Evolutionary conservation across 2,797 vertebrate genomes (phyloP).

Genomic region (Sebastes wilsoni): DNA sequence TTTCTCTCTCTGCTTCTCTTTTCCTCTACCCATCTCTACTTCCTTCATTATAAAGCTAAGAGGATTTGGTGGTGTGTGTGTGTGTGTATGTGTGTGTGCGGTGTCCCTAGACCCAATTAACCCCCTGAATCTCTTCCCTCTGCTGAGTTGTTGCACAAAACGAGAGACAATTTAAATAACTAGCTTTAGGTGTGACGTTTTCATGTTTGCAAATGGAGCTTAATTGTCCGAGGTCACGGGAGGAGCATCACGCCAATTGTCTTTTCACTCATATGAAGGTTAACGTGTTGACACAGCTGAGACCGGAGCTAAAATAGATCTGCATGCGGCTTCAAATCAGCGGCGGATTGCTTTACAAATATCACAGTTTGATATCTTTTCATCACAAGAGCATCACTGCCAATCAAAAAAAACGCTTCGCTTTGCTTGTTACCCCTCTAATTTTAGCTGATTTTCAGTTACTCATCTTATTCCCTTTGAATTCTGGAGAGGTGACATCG

Average conservation of each 20-base stretch:
- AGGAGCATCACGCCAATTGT: background rate
- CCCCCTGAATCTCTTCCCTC: slow-evolving; percentile 67
- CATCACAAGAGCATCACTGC: slow-evolving; percentile 18
- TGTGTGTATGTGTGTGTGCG: slow-evolving; percentile 1
- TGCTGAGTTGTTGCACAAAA: slow-evolving; percentile 68
- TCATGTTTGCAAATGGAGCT: slow-evolving; percentile 48
- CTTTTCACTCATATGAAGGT: slow-evolving; percentile 28
- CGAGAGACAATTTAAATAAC: slow-evolving; percentile 63
- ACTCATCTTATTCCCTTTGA: slow-evolving; percentile 38
- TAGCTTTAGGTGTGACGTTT: slow-evolving; percentile 48
- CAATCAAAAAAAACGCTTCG: slow-evolving; percentile 18
- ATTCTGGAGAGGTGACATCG: slow-evolving; percentile 29
- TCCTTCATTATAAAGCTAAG: slow-evolving; percentile 80
- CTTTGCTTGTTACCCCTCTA: slow-evolving; percentile 30
- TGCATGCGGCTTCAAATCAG: slow-evolving; percentile 24
- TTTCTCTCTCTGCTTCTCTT: slow-evolving; percentile 38
- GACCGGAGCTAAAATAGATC: slow-evolving; percentile 51
- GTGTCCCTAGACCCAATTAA: slow-evolving; percentile 79
- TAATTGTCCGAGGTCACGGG: slow-evolving; percentile 39
- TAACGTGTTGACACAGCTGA: slow-evolving; percentile 28
- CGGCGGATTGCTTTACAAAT: slow-evolving; percentile 24
- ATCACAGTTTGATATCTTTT: slow-evolving; percentile 36
- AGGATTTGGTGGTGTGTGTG: slow-evolving; percentile 71
- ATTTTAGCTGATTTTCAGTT: slow-evolving; percentile 45
- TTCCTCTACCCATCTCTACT: slow-evolving; percentile 43